These are phyloP conservation scores for Cremastinae sp. DNA, from an alignment of 2,888 invertebrate genomes.

Conservation along the genomic window DNA sequence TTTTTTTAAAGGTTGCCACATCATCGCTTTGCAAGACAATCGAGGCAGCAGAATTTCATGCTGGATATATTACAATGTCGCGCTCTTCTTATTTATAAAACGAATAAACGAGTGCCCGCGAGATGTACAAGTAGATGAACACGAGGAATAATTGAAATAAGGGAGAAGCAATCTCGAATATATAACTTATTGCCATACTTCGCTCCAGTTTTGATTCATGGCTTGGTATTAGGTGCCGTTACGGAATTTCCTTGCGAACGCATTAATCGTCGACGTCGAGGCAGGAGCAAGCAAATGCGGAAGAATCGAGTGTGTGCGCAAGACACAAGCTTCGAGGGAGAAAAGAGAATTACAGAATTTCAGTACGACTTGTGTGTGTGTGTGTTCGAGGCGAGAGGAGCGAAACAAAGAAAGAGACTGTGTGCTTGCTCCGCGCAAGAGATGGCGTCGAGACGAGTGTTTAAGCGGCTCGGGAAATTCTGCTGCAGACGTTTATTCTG, in stretches of 20 bases:
- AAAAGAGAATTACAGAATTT: constrained; percentile 58
- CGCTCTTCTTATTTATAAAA: too few species aligned
- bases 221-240: constrained; percentile 54
- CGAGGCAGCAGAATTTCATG: too few species aligned
- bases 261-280: constrained; percentile 56
- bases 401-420: constrained; percentile 53
- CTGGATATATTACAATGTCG: too few species aligned
- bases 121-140: background rate
- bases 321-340: background rate
- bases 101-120: too few species aligned
- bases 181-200: constrained; percentile 54
- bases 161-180: constrained; percentile 33
- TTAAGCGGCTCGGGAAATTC: constrained; percentile 47
- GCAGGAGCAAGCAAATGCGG: constrained; percentile 15
- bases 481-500: constrained; percentile 42
- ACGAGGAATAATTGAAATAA: background rate
- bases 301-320: constrained; percentile 3
- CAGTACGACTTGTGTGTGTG: constrained; percentile 29
- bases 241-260: constrained; percentile 56
- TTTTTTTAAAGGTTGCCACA: too few species aligned
- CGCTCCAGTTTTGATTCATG: constrained; percentile 53
- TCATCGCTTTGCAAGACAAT: too few species aligned
- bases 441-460: constrained; percentile 47
- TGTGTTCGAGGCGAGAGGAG: constrained; percentile 8
- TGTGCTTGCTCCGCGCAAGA: constrained; percentile 25